Evolutionary conservation across 2,113 vertebrate species (phyloP).

Genomic region (Indicator indicator): DNA sequence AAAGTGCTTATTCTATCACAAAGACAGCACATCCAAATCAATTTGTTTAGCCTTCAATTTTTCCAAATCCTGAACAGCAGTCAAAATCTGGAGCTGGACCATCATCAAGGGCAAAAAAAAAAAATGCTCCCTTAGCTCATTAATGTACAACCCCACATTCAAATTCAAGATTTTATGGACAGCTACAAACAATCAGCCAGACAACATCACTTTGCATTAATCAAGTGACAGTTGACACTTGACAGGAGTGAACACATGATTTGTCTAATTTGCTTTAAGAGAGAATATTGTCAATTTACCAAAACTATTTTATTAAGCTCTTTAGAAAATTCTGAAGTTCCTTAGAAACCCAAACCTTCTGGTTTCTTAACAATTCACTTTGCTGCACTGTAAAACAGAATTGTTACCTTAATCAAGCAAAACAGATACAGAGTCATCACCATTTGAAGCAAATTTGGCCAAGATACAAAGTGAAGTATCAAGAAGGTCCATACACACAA

Average conservation of each 20-base stretch:
- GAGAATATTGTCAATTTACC: neutral
- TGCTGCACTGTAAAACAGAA: neutral
- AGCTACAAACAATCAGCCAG: slow-evolving; percentile 20
- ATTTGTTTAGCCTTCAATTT: neutral
- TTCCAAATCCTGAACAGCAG: neutral
- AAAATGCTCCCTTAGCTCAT: neutral
- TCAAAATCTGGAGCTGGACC: neutral
- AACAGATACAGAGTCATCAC: fast-evolving
- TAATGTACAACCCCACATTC: neutral
- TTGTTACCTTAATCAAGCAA: neutral
- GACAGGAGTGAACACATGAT: slow-evolving; percentile 15
- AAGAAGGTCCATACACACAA: neutral
- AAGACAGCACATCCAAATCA: neutral
- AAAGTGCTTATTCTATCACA: neutral
- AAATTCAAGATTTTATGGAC: slow-evolving; percentile 15
- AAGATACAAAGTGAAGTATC: neutral
- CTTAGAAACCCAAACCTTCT: neutral
- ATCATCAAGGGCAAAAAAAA: neutral
- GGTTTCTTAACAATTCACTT: neutral
- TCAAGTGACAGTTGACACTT: slow-evolving; percentile 24
- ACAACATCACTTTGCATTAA: slow-evolving; percentile 11
- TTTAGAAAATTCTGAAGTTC: neutral
- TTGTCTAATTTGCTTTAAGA: slow-evolving; percentile 15
- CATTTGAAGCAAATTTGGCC: neutral
- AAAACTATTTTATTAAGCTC: slow-evolving; percentile 1